Percentiles rank a stretch among this genome's conserved stretches.
phyloP scores from a whole-genome alignment of 2,888 invertebrate species.

The Strigamia maritima region DNA sequence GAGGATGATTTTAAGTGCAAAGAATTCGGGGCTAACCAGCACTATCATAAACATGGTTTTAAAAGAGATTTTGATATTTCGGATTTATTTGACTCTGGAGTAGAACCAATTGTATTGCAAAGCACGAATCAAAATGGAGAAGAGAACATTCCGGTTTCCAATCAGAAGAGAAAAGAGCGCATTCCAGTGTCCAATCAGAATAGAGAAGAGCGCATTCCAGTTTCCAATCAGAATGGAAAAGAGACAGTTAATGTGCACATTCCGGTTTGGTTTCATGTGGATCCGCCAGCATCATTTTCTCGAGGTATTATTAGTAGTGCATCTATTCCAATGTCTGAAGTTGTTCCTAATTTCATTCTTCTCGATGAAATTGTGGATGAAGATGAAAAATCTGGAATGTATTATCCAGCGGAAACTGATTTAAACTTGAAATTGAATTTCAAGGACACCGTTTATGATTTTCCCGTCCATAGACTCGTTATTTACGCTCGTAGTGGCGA shows the following conservation, averaged over 20 bases:
- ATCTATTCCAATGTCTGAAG: background rate
- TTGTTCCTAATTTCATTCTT: background rate
- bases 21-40: background rate
- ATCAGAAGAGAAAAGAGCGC: too few relatives aligned
- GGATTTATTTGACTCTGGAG: background rate
- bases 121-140: too few relatives aligned
- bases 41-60: background rate
- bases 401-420: background rate
- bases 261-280: background rate
- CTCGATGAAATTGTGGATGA: background rate
- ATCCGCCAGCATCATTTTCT: background rate
- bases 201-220: too few relatives aligned
- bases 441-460: background rate
- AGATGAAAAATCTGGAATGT: background rate
- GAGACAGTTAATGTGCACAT: background rate
- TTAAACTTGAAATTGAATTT: background rate
- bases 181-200: too few relatives aligned
- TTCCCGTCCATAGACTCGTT: background rate
- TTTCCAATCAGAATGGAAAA: background rate
- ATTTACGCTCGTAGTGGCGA: background rate
- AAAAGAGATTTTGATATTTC: background rate
- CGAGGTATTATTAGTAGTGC: background rate
- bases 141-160: too few relatives aligned
- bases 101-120: background rate
- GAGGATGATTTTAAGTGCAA: background rate